phyloP scores from a whole-genome alignment of 1,140 invertebrate species.

The Brachionus koreanus region DNA sequence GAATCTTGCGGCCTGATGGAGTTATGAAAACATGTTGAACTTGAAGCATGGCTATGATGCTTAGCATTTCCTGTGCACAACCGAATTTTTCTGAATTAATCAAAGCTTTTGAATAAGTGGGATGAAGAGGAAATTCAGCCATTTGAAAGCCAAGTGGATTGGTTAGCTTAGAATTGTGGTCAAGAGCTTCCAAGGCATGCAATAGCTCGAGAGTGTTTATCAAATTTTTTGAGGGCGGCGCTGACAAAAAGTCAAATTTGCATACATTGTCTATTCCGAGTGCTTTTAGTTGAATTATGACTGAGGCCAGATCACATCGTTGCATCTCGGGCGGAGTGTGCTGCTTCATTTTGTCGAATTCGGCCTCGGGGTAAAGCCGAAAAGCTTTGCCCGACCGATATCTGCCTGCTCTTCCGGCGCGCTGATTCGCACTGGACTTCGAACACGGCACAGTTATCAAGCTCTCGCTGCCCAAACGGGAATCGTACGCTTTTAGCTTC shows the following conservation, averaged over 20 bases:
- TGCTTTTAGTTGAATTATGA: conserved; percentile 86
- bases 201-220: conserved; percentile 78
- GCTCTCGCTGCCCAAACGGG: conserved; percentile 71
- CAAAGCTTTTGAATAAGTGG: conserved; percentile 81
- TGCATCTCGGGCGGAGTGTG: conserved; percentile 86
- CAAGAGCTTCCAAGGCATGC: conserved; percentile 77
- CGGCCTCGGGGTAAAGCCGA: conserved; percentile 67
- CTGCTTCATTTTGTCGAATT: conserved; percentile 67
- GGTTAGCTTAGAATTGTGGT: conserved; percentile 75
- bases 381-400: conserved; percentile 75
- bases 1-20: conserved; percentile 59
- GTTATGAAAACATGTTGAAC: conserved; percentile 81
- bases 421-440: conserved; percentile 81
- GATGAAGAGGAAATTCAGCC: conserved; percentile 85
- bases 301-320: conserved; percentile 75
- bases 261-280: conserved; percentile 82
- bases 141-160: conserved; percentile 74
- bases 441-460: conserved; percentile 79
- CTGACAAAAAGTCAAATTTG: conserved; percentile 63
- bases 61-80: conserved; percentile 81
- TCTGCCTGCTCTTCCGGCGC: conserved; percentile 85
- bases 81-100: conserved; percentile 75
- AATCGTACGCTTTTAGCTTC: conserved; percentile 86
- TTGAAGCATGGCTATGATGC: conserved; percentile 83
- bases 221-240: conserved; percentile 84